A percentile compares a stretch with the other conserved stretches of the same genome.
Conservation (phyloP, 1,140 invertebrate genomes). For the Drosophila ironensis region DNA sequence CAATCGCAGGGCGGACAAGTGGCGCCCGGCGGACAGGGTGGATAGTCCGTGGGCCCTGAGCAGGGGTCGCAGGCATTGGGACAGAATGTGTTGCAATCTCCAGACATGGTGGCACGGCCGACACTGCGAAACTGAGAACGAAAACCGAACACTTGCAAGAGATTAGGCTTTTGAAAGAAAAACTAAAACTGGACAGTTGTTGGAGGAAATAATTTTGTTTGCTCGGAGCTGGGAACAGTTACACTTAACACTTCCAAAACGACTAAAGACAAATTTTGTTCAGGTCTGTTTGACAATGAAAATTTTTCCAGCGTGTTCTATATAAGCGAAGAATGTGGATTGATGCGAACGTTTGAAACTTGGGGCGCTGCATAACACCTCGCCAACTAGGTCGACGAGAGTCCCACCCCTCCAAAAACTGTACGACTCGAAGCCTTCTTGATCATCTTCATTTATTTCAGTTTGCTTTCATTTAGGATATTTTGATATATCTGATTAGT, state of each 20-base stretch:
- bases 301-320: constrained; percentile 46
- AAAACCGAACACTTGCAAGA: neutral
- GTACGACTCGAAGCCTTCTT: neutral
- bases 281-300: constrained; percentile 54
- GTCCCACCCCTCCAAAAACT: neutral
- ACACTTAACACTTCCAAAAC: constrained; percentile 54
- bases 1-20: constrained; percentile 65
- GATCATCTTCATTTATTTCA: constrained; percentile 55
- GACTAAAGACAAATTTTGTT: constrained; percentile 59
- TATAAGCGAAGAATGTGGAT: constrained; percentile 5
- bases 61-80: constrained; percentile 47
- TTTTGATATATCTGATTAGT: constrained; percentile 35
- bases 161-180: neutral
- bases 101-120: constrained; percentile 48
- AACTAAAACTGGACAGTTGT: constrained; percentile 29
- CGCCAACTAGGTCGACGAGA: neutral
- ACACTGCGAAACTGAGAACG: neutral
- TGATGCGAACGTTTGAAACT: neutral
- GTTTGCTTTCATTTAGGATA: constrained; percentile 49
- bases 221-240: constrained; percentile 34
- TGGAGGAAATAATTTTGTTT: constrained; percentile 67
- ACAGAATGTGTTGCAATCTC: constrained; percentile 39
- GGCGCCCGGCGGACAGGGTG: constrained; percentile 51
- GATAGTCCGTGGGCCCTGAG: constrained; percentile 52
- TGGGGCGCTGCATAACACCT: neutral